These are phyloP conservation scores for Griposia aprilina DNA, from an alignment of 2,888 invertebrate genomes.

Conservation along the genomic window DNA sequence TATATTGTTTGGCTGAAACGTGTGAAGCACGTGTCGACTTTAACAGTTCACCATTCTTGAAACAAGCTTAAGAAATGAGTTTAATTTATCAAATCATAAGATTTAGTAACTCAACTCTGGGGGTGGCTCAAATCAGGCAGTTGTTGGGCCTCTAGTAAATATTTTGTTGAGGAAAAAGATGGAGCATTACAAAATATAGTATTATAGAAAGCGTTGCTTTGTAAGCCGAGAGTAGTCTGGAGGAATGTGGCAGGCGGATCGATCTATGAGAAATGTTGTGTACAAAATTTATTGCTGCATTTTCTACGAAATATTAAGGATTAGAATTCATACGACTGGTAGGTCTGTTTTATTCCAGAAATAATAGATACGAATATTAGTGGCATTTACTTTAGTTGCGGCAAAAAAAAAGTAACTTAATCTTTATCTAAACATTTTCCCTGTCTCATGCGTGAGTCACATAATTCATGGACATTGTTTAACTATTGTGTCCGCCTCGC, in stretches of 20 bases:
- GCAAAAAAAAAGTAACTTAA: not conserved
- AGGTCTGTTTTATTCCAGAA: not conserved
- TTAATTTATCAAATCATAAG: conserved; percentile 37
- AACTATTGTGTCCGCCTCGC: not conserved
- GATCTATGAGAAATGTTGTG: conserved; percentile 26
- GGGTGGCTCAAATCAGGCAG: not conserved
- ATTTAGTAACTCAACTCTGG: conserved; percentile 17
- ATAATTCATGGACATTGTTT: not conserved
- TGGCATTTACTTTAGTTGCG: not conserved
- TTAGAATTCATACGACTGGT: not conserved
- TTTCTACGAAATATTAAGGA: conserved; percentile 20
- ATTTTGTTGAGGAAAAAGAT: conserved; percentile 16
- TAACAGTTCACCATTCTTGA: conserved; percentile 10
- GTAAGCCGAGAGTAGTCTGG: conserved; percentile 20
- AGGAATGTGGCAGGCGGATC: conserved; percentile 30
- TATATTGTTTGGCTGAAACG: conserved; percentile 17
- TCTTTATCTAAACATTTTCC: not conserved
- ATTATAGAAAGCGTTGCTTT: conserved; percentile 22
- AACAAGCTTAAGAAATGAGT: conserved; percentile 46
- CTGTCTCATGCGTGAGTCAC: not conserved
- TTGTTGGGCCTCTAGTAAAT: not conserved
- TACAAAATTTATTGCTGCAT: conserved; percentile 27
- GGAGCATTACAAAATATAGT: not conserved
- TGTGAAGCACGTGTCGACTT: conserved; percentile 12
- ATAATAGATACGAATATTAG: not conserved